Percentiles rank a stretch among this genome's conserved stretches.
These are phyloP conservation scores for Physella acuta DNA, from an alignment of 1,140 invertebrate genomes.

Conservation along the genomic window DNA sequence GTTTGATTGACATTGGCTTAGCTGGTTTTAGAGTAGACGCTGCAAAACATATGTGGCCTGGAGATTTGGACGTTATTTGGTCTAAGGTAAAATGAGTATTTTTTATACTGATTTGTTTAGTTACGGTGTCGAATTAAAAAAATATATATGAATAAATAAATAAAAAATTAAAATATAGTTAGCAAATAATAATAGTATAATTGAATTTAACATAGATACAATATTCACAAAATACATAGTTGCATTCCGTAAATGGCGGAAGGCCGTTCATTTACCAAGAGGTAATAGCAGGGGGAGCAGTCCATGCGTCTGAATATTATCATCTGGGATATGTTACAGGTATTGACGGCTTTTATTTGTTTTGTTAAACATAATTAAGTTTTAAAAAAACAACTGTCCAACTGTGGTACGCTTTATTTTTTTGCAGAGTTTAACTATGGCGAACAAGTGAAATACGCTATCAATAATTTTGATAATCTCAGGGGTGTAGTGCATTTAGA, in stretches of 20 bases:
- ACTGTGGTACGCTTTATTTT: not conserved
- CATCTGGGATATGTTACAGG: slow-evolving; percentile 68
- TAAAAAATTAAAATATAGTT: no score
- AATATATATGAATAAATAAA: no score
- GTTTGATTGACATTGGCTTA: slow-evolving; percentile 72
- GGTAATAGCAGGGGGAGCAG: slow-evolving; percentile 72
- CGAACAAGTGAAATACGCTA: not conserved
- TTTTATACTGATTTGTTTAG: no score
- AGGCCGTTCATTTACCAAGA: slow-evolving; percentile 70
- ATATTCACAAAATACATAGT: no score
- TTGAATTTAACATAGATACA: no score
- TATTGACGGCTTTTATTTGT: no score
- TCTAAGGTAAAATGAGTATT: no score
- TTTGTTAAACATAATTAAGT: no score
- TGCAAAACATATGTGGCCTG: slow-evolving; percentile 48
- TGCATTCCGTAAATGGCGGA: slow-evolving; percentile 9
- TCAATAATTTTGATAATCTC: slow-evolving; percentile 11
- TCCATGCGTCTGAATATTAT: slow-evolving; percentile 62
- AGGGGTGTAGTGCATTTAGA: slow-evolving; percentile 47
- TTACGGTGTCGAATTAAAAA: no score
- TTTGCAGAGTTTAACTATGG: slow-evolving; percentile 2
- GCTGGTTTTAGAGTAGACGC: slow-evolving; percentile 66
- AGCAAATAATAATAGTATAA: no score
- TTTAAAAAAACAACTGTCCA: no score
- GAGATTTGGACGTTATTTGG: slow-evolving; percentile 33